Evolutionary conservation across 1,140 invertebrate species (phyloP).

Genomic region (Samia ricini): DNA sequence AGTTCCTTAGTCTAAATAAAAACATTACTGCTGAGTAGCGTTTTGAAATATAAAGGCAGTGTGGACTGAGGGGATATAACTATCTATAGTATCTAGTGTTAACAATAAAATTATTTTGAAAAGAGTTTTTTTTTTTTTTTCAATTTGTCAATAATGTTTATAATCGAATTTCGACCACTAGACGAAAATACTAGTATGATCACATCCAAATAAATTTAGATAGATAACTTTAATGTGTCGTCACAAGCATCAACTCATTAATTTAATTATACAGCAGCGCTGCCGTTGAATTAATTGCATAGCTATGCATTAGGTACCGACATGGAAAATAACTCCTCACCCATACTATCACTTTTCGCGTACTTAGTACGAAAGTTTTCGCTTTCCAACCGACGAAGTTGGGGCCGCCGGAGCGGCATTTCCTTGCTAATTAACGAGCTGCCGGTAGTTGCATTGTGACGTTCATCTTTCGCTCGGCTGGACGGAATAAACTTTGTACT

Average conservation of each 20-base stretch:
- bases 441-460: constrained; percentile 22
- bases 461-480: constrained; percentile 20
- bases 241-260: neutral
- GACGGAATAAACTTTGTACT: constrained; percentile 24
- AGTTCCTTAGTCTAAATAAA: too few species aligned
- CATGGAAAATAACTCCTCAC: constrained; percentile 16
- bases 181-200: too few species aligned
- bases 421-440: constrained; percentile 25
- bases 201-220: too few species aligned
- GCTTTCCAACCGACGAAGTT: constrained; percentile 22
- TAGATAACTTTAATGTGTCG: too few species aligned
- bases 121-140: too few species aligned
- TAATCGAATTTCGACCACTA: too few species aligned
- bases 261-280: neutral
- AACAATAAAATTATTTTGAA: too few species aligned
- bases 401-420: constrained; percentile 20
- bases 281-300: constrained; percentile 11
- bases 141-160: too few species aligned
- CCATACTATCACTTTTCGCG: constrained; percentile 25
- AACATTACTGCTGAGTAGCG: too few species aligned
- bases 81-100: too few species aligned
- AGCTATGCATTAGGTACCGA: constrained; percentile 19
- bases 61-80: too few species aligned
- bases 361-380: constrained; percentile 29
- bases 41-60: too few species aligned